Base-by-base conservation (phyloP, 2,888 invertebrate species). In the Carterocephalus palaemon region DNA sequence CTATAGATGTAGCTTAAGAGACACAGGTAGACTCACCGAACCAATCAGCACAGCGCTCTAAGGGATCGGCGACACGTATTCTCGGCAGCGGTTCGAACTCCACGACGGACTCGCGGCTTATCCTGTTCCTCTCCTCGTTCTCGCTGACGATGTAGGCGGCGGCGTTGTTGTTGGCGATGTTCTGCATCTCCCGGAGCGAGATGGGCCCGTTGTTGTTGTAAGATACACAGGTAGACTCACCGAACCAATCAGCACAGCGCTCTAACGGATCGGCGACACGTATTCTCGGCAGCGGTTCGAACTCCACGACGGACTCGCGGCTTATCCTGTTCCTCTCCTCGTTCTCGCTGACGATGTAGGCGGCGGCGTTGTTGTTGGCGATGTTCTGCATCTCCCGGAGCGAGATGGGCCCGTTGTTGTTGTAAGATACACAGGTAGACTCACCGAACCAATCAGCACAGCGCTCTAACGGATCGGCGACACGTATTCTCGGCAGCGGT, bases 351-450 rank as follows among this genome's bases (percentile, higher is more conserved):
- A 75, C 70, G 54, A 88, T 86, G 67, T 87, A 88, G 7, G 76
- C 80, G 1, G 76, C 68, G 1, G 87, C 87, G 51, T 88, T 88
- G 62, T 87, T 88, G 65, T 87, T 87, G 49, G 85, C 87, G 56
- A 88, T 88, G 68, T 88, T 88, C 69, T 88, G 88, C 80, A 88
- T 79, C 67, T 88, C 88, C 16, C 87, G 82, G 40, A 84, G 65
- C 12, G 88, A 88, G 53, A 88, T 88, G 17, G 88, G 88, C 0
- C 88, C 88, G 60, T 88, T 88, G 74, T 88, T 88, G 70, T 88
- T 88, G 70, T 88, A 88, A n/a, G n/a, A n/a, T n/a, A n/a, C n/a
- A n/a, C 7, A 12, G 10, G 7, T 19, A 17, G 19, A 69, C 79
- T 71, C 29, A 84, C 87, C 79, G 51, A 87, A 88, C 87, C 87